Percentiles rank a stretch among this genome's conserved stretches.
phyloP scores from a whole-genome alignment of 1,140 invertebrate species.

The Protaetia brevitarsis region DNA sequence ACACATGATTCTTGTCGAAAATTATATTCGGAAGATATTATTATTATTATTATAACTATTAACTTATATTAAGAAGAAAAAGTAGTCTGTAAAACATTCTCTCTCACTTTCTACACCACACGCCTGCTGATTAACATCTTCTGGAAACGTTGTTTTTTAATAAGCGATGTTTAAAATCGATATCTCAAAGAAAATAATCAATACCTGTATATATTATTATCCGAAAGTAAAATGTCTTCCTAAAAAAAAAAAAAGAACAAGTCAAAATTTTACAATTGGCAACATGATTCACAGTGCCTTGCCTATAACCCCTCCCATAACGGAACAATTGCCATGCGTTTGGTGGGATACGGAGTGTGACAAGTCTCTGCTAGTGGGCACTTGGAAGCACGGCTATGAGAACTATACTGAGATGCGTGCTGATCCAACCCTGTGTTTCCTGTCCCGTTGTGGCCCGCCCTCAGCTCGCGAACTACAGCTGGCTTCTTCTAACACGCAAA shows the following conservation, averaged over 20 bases:
- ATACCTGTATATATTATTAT: no score
- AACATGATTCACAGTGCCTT: constrained; percentile 64
- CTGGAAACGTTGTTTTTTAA: no score
- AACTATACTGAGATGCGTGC: constrained; percentile 92
- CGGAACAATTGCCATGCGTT: constrained; percentile 79
- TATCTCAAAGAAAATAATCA: no score
- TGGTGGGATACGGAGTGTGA: constrained; percentile 99
- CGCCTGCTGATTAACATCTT: no score
- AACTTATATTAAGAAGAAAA: not conserved
- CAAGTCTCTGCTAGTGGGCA: constrained; percentile 93
- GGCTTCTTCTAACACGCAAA: constrained; percentile 47
- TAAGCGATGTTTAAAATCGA: no score
- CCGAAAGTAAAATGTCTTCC: not conserved
- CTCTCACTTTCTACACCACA: no score
- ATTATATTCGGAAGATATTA: no score
- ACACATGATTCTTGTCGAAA: no score
- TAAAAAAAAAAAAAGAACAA: not conserved
- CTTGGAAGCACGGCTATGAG: constrained; percentile 98
- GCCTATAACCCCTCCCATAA: constrained; percentile 77
- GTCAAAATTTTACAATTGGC: constrained; percentile 50
- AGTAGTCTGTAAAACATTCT: constrained; percentile 14
- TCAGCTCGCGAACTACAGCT: constrained; percentile 48
- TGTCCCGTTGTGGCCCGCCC: constrained; percentile 84
- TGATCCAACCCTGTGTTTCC: constrained; percentile 89
- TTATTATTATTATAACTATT: no score